phyloP scores from a whole-genome alignment of 2,888 invertebrate species.

The Spisula subtruncata region DNA sequence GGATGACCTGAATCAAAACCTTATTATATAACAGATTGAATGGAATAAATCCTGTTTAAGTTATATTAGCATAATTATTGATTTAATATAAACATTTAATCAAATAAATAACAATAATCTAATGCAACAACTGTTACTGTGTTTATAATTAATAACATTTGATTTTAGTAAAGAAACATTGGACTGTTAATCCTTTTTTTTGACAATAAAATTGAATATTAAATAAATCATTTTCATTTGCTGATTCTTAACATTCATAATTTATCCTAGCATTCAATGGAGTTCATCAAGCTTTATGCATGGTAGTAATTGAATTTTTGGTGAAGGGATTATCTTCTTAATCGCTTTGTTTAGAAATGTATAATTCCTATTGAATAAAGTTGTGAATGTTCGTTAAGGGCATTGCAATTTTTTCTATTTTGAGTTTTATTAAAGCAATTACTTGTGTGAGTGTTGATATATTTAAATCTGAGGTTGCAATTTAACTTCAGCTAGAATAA shows the following conservation, averaged over 20 bases:
- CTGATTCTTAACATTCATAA: neutral
- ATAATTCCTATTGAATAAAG: neutral
- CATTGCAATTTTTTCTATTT: neutral
- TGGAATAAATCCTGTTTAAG: too few species aligned
- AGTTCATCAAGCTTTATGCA: neutral
- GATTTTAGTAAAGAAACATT: neutral
- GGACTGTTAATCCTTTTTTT: neutral
- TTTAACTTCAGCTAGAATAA: neutral
- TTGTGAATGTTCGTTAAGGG: neutral
- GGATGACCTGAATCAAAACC: too few species aligned
- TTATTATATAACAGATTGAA: too few species aligned
- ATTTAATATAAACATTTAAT: too few species aligned
- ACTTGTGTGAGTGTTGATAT: neutral
- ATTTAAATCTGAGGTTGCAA: neutral
- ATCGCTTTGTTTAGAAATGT: neutral
- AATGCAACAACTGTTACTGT: too few species aligned
- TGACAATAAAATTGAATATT: neutral
- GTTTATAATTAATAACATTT: too few species aligned
- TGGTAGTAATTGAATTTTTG: neutral
- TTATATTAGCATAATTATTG: too few species aligned
- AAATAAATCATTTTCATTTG: constrained; percentile 9
- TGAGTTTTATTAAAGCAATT: neutral
- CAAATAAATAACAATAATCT: too few species aligned
- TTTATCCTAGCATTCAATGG: neutral
- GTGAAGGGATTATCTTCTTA: neutral